Evolutionary conservation across 2,888 invertebrate genomes (phyloP), one percentile per base, ranked within the genome.

Genomic region (Drosophila fungiperda): DNA sequence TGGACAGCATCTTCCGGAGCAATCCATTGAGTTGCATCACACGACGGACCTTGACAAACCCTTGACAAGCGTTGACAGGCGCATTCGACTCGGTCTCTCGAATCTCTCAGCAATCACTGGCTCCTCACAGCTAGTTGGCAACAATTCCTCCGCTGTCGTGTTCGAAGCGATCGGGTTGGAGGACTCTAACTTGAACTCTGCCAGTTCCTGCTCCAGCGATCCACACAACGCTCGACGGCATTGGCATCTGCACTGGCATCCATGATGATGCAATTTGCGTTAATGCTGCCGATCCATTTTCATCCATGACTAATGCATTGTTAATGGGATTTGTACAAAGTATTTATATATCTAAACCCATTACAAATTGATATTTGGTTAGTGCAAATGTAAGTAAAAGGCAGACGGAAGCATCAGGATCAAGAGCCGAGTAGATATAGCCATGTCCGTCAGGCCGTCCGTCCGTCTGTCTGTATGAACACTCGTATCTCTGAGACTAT

Each of bases 221-320:
- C 96, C 33, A 98, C 95, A 90, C 98, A 98, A 20, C 94, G 94
- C 80, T 97, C 97, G 0, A 97, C 96, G 73, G 95, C 94, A 87
- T 97, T 96, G 76, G 11, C 33, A 33, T 33, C 11, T 12, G 97
- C 93, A 0, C 96, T 95, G 0, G 94, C 94, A 17, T 94, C 93
- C 26, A 93, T 93, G 86, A 97, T 96, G 64, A 97, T 97, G 94
- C 98, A 98, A 96, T 94, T 95, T 96, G 62, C 98, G 93, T 76
- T 98, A 94, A 93, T 95, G 94, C 66, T 95, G 94, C 82, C 94
- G 95, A 91, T 98, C 98, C 76, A 98, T 92, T 77, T 96, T 4
- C 26, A 26, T 26, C 26, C 17, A 38, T 8, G 42, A 91, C 97
- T 94, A 97, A 96, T 90, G 97, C 96, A 87, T 96, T 96, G 92